Evolutionary conservation across 2,797 vertebrate genomes (phyloP).

Genomic region (Chloroceryle inda): DNA sequence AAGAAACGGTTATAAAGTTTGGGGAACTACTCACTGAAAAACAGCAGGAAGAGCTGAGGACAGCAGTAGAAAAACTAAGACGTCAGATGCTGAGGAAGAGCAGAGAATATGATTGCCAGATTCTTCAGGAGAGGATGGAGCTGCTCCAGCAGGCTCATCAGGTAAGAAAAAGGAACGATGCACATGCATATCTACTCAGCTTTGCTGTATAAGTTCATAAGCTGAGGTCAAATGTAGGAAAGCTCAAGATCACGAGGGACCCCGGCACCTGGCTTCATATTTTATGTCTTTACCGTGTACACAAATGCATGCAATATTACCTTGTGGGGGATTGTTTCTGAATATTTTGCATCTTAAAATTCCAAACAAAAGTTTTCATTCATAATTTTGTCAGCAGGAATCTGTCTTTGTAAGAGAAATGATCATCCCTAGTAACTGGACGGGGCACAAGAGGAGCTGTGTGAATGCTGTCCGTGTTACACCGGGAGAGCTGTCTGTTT

Average conservation of each 20-base stretch:
- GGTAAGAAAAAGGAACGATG: conserved; percentile 73
- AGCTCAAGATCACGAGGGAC: neutral
- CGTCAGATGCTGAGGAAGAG: conserved; percentile 98
- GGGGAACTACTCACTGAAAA: conserved; percentile 93
- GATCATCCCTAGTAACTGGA: neutral
- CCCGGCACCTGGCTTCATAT: neutral
- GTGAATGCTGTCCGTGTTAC: accelerated
- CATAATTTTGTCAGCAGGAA: neutral
- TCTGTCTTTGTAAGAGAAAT: neutral
- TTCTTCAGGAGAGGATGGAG: conserved; percentile 98
- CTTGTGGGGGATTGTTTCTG: neutral
- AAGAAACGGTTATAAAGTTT: conserved; percentile 98
- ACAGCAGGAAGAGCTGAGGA: conserved; percentile 93
- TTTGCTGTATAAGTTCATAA: neutral
- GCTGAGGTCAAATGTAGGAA: neutral
- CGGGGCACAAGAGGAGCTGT: neutral
- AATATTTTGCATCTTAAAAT: neutral
- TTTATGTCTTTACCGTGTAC: neutral
- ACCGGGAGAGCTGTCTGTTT: neutral
- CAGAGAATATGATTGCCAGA: conserved; percentile 97
- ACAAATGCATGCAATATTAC: neutral
- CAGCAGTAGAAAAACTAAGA: conserved; percentile 94
- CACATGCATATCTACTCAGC: neutral
- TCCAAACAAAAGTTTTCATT: neutral
- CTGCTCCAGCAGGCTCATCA: conserved; percentile 97